Base-by-base conservation (phyloP, 2,113 vertebrate species). In the Platycercus adscitus region DNA sequence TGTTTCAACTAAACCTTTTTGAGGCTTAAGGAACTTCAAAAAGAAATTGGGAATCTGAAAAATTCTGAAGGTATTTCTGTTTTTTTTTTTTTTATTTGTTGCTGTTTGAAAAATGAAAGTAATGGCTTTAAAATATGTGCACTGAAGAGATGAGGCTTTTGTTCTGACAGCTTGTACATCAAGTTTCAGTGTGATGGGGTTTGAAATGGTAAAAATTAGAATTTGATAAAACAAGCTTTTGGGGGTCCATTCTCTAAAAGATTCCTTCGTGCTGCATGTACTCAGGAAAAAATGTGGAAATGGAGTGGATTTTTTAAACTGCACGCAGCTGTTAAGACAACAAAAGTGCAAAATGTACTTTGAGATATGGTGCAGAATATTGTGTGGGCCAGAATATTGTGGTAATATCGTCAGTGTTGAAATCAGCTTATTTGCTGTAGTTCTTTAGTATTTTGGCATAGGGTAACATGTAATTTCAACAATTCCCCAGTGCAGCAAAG, bases 111-210 rank as follows among this genome's bases (percentile, higher is more conserved):
- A 92, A 95, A 72, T 56, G 65, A 65, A 94, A 75, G 61, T 85
- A 92, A 87, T 87, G 44, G 50, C 69, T 91, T 91, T 76, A 95
- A 91, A 95, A 94, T 89, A 64, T 2, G 23, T 76, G 65, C 81
- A 47, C 18, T 19, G 91, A 86, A 43, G 46, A 83, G 53, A 84
- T 10, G 71, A 66, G 44, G 44, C 81, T 87, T 95, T 89, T 93
- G 55, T 92, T 95, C 88, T 94, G 90, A 86, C 86, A 91, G 70
- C 49, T 60, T 96, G 90, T 93, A 91, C 55, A 47, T 96, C 91
- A 83, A 61, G 66, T 93, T 91, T 95, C 58, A 69, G 71, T n/a
- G 13, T 68, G 88, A 86, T 84, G 77, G 33, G 58, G 81, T 89
- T 82, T 91, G 88, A 92, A 95, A 95, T 68, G 75, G 73, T 87